Conservation (phyloP, 2,113 vertebrate species). For the Megaceryle torquata region DNA sequence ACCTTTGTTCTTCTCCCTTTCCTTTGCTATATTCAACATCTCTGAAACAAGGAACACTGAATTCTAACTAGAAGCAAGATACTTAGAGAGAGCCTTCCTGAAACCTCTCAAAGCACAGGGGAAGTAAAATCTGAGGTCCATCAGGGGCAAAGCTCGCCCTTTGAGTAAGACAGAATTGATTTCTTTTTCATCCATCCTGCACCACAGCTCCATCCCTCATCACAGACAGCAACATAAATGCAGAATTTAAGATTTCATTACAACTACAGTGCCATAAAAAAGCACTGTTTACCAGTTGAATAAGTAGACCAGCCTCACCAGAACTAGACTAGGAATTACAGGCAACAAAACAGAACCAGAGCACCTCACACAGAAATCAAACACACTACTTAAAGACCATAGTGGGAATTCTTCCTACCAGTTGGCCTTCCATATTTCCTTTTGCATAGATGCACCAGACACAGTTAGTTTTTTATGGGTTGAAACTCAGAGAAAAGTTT, state of each 20-base stretch:
- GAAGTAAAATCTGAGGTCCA: not conserved
- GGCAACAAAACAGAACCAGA: not conserved
- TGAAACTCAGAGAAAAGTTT: not conserved
- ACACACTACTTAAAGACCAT: not conserved
- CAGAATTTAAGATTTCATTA: not conserved
- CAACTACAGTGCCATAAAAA: not conserved
- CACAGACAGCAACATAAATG: accelerated
- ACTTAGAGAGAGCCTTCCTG: not conserved
- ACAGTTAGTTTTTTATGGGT: not conserved
- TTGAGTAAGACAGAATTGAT: not conserved
- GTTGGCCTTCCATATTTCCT: not conserved
- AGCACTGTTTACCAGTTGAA: not conserved
- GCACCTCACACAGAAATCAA: not conserved
- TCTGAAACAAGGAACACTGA: not conserved
- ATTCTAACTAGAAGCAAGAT: not conserved
- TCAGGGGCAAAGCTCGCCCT: not conserved
- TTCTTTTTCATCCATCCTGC: not conserved
- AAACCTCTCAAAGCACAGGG: not conserved
- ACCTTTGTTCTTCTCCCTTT: not conserved
- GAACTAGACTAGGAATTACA: not conserved
- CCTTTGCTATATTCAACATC: not conserved
- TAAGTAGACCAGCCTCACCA: not conserved
- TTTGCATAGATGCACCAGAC: not conserved
- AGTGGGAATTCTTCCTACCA: not conserved
- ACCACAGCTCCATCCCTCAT: not conserved